Base-by-base conservation (phyloP, 2,797 vertebrate species). In the Coregonus sp. region DNA sequence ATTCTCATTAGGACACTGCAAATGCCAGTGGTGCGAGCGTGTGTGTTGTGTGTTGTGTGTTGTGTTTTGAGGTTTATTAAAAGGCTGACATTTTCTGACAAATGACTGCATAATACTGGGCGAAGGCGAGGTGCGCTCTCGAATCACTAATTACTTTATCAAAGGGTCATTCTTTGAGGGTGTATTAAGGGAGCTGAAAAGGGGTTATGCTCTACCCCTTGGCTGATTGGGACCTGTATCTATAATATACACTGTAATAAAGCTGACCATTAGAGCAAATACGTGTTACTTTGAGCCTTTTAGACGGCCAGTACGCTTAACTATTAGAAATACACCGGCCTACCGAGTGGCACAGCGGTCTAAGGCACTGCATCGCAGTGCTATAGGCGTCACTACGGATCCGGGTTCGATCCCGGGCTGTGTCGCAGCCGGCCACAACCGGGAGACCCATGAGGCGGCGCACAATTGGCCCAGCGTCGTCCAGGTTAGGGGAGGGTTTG, bases 21-120 rank as follows among this genome's bases (percentile, higher is more conserved):
- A 91, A 94, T 93, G 93, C 92, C 94, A 93, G 85, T 80, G 80
- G 89, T 89, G 91, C 87, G 84, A 86, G 88, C 86, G 85, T 25
- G 82, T 90, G 90, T 88, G 14, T 15, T 54, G 59, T 11, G 59
- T 25, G 59, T 33, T 4, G 52, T 56, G 52, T 56, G 52, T 56
- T 80, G 87, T 92, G 91, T 92, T 93, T 90, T 79, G 90, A 86
- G 89, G 89, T 93, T 93, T 94, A 93, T 95, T 94, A 94, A 94
- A 93, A 90, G 85, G 80, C 83, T 92, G 91, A 91, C 92, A 92
- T 94, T 93, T 93, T 80, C 90, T 90, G 89, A 94, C 92, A 94
- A 94, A 94, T 93, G 87, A 91, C 91, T 89, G 82, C 84, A 83
- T 91, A 90, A 90, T 92, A 77, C 70, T 76, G 77, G 76, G 31